Conservation (phyloP, 2,113 vertebrate genomes). For the Mirounga angustirostris region DNA sequence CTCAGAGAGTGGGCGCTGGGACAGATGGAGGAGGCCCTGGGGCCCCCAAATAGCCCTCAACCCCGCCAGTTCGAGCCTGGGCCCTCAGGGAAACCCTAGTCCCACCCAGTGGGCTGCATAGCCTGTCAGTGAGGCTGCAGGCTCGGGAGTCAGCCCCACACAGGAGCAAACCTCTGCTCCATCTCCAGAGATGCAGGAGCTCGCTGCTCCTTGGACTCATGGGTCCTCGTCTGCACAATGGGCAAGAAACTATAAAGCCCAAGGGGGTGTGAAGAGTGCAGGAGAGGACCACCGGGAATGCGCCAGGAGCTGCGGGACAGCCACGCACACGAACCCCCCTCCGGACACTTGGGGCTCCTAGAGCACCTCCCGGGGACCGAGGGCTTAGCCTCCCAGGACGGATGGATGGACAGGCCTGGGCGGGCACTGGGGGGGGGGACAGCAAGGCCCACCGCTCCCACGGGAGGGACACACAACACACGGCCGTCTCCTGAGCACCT, state of each 20-base stretch:
- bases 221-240: background rate
- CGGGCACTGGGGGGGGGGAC: fast-evolving
- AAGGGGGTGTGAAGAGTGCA: no score
- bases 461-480: fast-evolving
- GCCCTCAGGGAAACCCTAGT: no score
- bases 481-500: background rate
- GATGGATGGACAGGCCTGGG: background rate
- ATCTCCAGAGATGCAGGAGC: fast-evolving
- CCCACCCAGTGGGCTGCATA: background rate
- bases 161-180: background rate
- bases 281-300: background rate
- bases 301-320: background rate
- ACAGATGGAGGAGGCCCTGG: background rate
- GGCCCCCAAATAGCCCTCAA: background rate
- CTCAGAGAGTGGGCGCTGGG: background rate
- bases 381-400: background rate
- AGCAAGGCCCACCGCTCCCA: background rate
- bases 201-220: background rate
- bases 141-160: background rate
- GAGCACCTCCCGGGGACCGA: background rate
- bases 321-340: fast-evolving
- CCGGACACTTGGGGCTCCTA: background rate
- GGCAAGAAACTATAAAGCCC: background rate
- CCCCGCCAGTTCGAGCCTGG: background rate
- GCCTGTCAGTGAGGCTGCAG: fast-evolving